Base-by-base conservation (phyloP, 2,888 invertebrate species). In the Pandemis heparana region DNA sequence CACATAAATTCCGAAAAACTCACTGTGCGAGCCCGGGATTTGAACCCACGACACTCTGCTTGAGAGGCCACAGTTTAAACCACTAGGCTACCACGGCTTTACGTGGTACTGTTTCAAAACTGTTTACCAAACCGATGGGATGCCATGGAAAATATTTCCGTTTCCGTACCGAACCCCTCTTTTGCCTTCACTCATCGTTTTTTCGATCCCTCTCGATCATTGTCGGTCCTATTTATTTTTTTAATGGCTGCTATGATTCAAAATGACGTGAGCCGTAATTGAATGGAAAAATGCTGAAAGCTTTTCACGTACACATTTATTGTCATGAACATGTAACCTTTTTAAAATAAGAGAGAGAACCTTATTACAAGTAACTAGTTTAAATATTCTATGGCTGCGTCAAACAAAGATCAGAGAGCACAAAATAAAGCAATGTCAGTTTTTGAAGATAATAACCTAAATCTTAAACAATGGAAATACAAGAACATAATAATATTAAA, bases 121-220 rank as follows among this genome's bases (percentile, higher is more conserved):
- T 69, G 38, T 73, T 10, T 39, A 23, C 73, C 41, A 59, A 23
- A 1, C n/a, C 39, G 63, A 48, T 59, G 64, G 71, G 68, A 59
- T 75, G 78, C 81, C 79, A 79, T 77, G 78, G 81, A 83, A 88
- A 87, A 87, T 86, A 87, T 85, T 86, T 84, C 81, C 81, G 80
- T 80, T 82, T 80, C 77, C 79, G 77, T 80, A 80, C 82, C 84
- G 77, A 80, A 80, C 82, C 84, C 74, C 77, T 70, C 70, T 74
- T 74, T 53, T 56, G 70, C 74, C 66, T 70, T 66, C 70, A 65
- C 65, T 74, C 70, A 66, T 70, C 77, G 64, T 79, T 80, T 78
- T 79, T 82, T 79, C 76, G 74, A 76, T 75, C 78, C 81, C 76
- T 73, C 80, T 83, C 82, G 80, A 80, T 83, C 81, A 83, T 81